Evolutionary conservation across 2,888 invertebrate genomes (phyloP).

Genomic region (Punctoribates punctum): DNA sequence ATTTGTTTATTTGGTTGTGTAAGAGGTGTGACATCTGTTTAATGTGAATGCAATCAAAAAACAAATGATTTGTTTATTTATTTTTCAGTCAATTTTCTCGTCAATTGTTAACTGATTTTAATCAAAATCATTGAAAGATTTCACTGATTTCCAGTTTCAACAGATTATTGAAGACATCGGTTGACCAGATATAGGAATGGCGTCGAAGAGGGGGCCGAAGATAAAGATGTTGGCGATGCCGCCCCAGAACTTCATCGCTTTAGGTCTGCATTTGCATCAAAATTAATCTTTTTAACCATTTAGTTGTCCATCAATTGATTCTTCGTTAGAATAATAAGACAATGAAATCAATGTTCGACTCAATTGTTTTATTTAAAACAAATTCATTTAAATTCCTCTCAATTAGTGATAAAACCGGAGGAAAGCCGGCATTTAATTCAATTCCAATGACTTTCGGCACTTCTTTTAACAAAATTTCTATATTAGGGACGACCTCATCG

Average conservation of each 20-base stretch:
- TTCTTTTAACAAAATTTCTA: not conserved
- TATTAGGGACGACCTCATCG: conserved; percentile 10
- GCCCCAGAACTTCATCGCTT: conserved; percentile 3
- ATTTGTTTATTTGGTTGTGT: not conserved
- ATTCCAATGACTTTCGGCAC: not conserved
- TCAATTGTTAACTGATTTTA: not conserved
- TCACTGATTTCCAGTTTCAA: not conserved
- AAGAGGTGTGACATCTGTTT: not conserved
- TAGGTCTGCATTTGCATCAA: not conserved
- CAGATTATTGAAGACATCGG: not conserved
- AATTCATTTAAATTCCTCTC: not conserved
- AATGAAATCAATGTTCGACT: no score
- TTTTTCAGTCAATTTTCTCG: not conserved
- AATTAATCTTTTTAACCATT: not conserved
- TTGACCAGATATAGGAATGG: not conserved
- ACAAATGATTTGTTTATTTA: not conserved
- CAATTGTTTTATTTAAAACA: no score
- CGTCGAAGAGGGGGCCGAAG: conserved; percentile 20
- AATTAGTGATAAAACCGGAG: not conserved
- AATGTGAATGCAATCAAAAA: not conserved
- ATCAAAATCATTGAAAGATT: not conserved
- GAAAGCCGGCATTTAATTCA: not conserved
- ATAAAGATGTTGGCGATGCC: conserved; percentile 14
- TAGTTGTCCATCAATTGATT: not conserved
- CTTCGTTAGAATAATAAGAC: no score